Evolutionary conservation across 2,888 invertebrate genomes (phyloP).

Genomic region (Nipponacmea schrenckii): DNA sequence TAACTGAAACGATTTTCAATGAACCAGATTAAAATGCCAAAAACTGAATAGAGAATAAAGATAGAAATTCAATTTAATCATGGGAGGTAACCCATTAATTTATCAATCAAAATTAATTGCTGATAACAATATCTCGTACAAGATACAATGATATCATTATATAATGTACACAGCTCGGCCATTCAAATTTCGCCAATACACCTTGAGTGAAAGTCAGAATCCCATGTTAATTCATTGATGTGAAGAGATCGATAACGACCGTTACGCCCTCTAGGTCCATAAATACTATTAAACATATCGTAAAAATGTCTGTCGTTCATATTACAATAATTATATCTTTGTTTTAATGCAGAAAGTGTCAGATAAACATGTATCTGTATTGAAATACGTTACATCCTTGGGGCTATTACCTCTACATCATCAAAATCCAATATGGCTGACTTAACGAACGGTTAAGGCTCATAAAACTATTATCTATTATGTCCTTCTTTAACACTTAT

Average conservation of each 20-base stretch:
- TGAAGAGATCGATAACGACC: not conserved
- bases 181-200: not conserved
- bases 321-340: conserved; percentile 9
- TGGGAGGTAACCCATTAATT: not conserved
- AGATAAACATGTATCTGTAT: not conserved
- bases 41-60: not conserved
- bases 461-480: conserved; percentile 4
- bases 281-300: not conserved
- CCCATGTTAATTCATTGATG: not conserved
- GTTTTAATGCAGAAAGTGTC: conserved; percentile 1
- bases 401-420: not conserved
- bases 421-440: not conserved
- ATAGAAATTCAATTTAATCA: not conserved
- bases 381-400: no score
- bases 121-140: conserved; percentile 5
- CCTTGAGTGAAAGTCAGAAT: not conserved
- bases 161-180: not conserved
- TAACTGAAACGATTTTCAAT: no score
- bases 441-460: not conserved
- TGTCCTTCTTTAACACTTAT: conserved; percentile 5
- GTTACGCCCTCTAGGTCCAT: not conserved
- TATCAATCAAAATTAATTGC: conserved; percentile 4
- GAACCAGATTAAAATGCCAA: not conserved
- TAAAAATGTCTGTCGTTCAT: conserved; percentile 6
- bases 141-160: not conserved